Base-by-base conservation (phyloP, 2,113 vertebrate genomes). In the Dromaius novaehollandiae region DNA sequence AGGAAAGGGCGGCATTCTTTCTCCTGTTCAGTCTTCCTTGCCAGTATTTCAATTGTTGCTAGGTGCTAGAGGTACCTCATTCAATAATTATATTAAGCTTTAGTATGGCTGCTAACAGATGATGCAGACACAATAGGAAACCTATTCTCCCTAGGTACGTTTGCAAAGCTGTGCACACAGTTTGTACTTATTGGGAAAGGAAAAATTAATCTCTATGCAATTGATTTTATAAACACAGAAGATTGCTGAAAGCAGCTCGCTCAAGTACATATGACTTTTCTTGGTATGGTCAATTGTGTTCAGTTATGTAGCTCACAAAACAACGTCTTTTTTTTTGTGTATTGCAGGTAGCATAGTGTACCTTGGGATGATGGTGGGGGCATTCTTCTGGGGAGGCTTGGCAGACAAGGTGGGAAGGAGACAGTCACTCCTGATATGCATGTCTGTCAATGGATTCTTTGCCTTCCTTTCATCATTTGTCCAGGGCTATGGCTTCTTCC, bases 401-500 rank as follows among this genome's bases (percentile, higher is more conserved):
- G 99, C 99, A 70, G 99, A 99, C 99, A 99, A 99, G 96, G 98
- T 99, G 96, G 99, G 99, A 96, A 99, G 99, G 94, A 99, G 98
- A 93, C 99, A 99, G 91, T 99, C 99, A 93, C 99, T 99, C 95
- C 99, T 99, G 96, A 99, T 99, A 86, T 99, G 99, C 97, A 99
- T 99, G 99, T 99, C 99, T 97, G 98, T 99, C 56, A 99, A 99
- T 92, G 99, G 99, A 98, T 99, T 99, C 98, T 99, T 99, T 98
- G 99, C 99, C 98, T 99, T 99, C 98, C 99, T 99, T 95, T 99
- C 99, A 58, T 99, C 99, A 46, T 99, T 99, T 94, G 99, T 99
- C 97, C 99, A 99, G 98, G 99, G 99, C 93, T 99, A 99, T 88
- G 99, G 99, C 93, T 93, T 99, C 94, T 99, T 99, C 98, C 98